Evolutionary conservation across 2,888 invertebrate species (phyloP).

Genomic region (Yponomeuta malinellus): DNA sequence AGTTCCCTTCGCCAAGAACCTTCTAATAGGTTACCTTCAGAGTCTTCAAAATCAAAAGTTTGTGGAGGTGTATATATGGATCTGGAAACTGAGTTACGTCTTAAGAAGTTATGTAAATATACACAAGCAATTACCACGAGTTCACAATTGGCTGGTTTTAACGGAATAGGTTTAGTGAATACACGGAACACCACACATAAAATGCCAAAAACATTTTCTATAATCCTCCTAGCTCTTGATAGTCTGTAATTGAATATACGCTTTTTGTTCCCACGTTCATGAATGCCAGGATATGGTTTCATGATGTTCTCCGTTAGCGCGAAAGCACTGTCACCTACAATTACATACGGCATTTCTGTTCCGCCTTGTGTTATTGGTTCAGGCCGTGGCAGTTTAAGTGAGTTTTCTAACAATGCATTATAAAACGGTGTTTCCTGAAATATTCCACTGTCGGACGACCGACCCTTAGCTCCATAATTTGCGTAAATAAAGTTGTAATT

Average conservation of each 20-base stretch:
- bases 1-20: conserved; percentile 24
- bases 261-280: conserved; percentile 24
- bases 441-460: conserved; percentile 29
- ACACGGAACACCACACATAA: conserved; percentile 29
- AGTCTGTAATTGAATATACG: conserved; percentile 25
- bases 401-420: conserved; percentile 25
- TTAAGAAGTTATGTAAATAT: conserved; percentile 24
- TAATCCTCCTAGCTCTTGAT: conserved; percentile 25
- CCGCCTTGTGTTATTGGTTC: conserved; percentile 25
- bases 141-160: conserved; percentile 27
- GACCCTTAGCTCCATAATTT: conserved; percentile 28
- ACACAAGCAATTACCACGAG: conserved; percentile 26
- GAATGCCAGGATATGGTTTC: conserved; percentile 25
- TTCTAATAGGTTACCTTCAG: too few species aligned
- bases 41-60: conserved; percentile 11
- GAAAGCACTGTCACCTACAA: conserved; percentile 22
- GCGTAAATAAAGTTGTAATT: conserved; percentile 28
- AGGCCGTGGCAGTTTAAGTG: conserved; percentile 25
- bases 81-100: conserved; percentile 20
- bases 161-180: conserved; percentile 26
- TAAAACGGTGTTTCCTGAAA: conserved; percentile 29
- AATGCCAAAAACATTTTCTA: conserved; percentile 26
- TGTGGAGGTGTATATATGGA: conserved; percentile 8
- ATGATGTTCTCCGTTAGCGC: conserved; percentile 30
- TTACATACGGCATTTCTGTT: conserved; percentile 24